Evolutionary conservation across 2,888 invertebrate genomes (phyloP), one percentile per base, ranked within the genome.

Genomic region (Galeruca laticollis): DNA sequence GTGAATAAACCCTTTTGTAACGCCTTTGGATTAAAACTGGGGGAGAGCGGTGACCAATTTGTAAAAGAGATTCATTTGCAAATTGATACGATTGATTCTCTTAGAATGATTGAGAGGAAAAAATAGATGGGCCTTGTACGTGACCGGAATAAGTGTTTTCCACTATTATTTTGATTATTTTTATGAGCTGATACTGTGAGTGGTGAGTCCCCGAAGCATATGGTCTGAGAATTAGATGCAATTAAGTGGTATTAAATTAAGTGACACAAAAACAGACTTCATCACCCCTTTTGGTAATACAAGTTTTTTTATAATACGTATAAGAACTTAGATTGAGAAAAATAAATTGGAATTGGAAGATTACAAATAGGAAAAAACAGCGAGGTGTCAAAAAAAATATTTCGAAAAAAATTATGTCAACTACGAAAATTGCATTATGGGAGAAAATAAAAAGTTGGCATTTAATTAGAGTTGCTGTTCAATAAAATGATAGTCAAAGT

Each of bases 11-110:
- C 35, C 11, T 26, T 13, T 54, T 26, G 15, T 31, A 2, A 26
- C 54, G 56, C 18, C 35, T 0, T 8, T 57, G 56, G 11, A 4
- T n/a, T 35, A 35, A 35, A 57, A 31, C 3, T 70, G 68, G 72
- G 74, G 70, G 68, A 64, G 68, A 68, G 61, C 51, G 43, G 59
- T 59, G 63, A 67, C 47, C 72, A 70, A 77, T 76, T 72, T 75
- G 76, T 74, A 72, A 71, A 60, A 71, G 69, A 76, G 75, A 80
- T 79, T 81, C 78, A 82, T 82, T 82, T 82, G 81, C 80, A 82
- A 82, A 82, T 82, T 82, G 80, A 81, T 76, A 78, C 76, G 76
- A 80, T 79, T 79, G 81, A 80, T 81, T 79, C 70, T 71, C 73
- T 74, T 74, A 76, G 75, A 75, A 77, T 74, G 72, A 75, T 59